Conservation (phyloP, 2,888 invertebrate genomes). For the Timandra comae region DNA sequence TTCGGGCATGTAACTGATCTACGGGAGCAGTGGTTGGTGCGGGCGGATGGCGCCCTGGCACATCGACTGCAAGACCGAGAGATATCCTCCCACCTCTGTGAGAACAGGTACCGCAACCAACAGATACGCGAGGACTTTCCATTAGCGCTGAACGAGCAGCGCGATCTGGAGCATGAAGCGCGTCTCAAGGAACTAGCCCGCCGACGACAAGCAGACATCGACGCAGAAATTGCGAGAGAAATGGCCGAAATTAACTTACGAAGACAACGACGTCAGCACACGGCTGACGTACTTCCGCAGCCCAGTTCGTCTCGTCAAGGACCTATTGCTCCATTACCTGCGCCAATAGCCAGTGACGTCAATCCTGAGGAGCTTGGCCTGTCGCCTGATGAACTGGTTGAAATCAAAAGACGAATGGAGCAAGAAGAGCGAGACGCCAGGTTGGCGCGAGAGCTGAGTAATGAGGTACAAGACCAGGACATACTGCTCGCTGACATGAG, state of each 20-base stretch:
- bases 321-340: constrained; percentile 25
- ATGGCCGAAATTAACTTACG: constrained; percentile 69
- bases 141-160: constrained; percentile 61
- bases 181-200: constrained; percentile 50
- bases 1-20: constrained; percentile 67
- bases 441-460: constrained; percentile 57
- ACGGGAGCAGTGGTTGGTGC: constrained; percentile 69
- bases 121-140: constrained; percentile 72
- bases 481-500: constrained; percentile 62
- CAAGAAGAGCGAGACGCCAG: constrained; percentile 66
- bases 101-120: constrained; percentile 66
- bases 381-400: constrained; percentile 56
- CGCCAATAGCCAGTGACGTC: constrained; percentile 26
- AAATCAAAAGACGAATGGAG: constrained; percentile 56
- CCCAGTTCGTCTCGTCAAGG: constrained; percentile 54
- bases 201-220: constrained; percentile 63
- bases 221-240: constrained; percentile 65
- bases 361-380: constrained; percentile 60
- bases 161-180: constrained; percentile 59
- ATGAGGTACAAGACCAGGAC: constrained; percentile 54
- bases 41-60: constrained; percentile 65
- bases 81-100: constrained; percentile 66
- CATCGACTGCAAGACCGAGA: constrained; percentile 69
- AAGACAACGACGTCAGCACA: constrained; percentile 48
- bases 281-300: constrained; percentile 41